A percentile compares a stretch with the other conserved stretches of the same genome.
phyloP scores from a whole-genome alignment of 2,888 invertebrate species.

The Eumerus sabulonum region DNA sequence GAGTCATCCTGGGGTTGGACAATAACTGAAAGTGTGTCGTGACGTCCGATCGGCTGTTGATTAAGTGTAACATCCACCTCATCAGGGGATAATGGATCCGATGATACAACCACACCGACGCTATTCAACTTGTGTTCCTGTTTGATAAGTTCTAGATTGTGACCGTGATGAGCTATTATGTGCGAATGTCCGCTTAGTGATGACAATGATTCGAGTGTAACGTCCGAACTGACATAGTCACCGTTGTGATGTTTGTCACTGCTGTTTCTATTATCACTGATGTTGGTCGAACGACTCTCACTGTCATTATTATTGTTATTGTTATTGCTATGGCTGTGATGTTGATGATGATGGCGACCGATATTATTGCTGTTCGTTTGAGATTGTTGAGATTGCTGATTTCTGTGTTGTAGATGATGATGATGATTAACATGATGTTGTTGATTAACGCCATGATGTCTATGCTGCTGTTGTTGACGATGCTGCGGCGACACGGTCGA shows the following conservation, averaged over 20 bases:
- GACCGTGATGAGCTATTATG: conserved; percentile 50
- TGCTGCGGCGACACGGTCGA: conserved; percentile 57
- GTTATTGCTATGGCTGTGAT: conserved; percentile 45
- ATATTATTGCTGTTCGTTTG: conserved; percentile 44
- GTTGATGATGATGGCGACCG: conserved; percentile 50
- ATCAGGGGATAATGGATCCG: conserved; percentile 73
- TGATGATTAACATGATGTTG: conserved; percentile 65
- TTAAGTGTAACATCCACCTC: conserved; percentile 74
- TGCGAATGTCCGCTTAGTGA: conserved; percentile 66
- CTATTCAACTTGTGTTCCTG: conserved; percentile 73
- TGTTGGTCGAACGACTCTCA: neutral
- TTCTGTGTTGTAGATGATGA: conserved; percentile 67
- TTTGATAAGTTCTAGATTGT: conserved; percentile 70
- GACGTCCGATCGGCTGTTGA: conserved; percentile 71
- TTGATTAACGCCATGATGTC: conserved; percentile 71
- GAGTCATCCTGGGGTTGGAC: conserved; percentile 82
- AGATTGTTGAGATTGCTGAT: conserved; percentile 62
- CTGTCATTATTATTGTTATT: conserved; percentile 1
- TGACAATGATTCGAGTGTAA: conserved; percentile 73
- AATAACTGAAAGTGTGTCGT: conserved; percentile 81
- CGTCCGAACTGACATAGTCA: conserved; percentile 73
- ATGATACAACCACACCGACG: conserved; percentile 38
- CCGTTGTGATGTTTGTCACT: conserved; percentile 46
- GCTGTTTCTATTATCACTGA: conserved; percentile 16
- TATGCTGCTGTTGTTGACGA: conserved; percentile 54